Percentiles rank a stretch among this genome's conserved stretches.
Evolutionary conservation across 1,140 invertebrate genomes (phyloP).

Genomic region (Philotrypesis tridentata): DNA sequence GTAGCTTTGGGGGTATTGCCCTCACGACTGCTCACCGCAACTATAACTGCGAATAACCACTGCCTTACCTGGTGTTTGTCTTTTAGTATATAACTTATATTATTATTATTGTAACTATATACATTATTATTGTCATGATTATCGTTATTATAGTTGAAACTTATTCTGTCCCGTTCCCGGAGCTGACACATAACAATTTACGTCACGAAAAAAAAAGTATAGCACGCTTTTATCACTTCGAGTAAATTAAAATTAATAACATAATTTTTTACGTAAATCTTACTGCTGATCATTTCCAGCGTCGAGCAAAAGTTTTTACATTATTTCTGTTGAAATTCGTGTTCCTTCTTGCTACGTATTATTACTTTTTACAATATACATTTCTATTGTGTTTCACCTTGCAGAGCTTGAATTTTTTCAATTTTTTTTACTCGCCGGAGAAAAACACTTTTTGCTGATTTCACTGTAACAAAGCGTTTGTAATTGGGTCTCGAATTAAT

Average conservation of each 20-base stretch:
- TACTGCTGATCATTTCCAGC: not conserved
- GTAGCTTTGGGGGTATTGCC: slow-evolving; percentile 73
- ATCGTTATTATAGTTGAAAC: slow-evolving; percentile 41
- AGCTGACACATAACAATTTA: slow-evolving; percentile 39
- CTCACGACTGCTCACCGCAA: slow-evolving; percentile 75
- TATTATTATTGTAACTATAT: slow-evolving; percentile 44
- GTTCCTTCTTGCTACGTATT: slow-evolving; percentile 1
- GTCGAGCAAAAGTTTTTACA: not conserved
- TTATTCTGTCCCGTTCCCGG: slow-evolving; percentile 31
- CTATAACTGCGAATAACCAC: slow-evolving; percentile 75
- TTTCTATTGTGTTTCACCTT: slow-evolving; percentile 45
- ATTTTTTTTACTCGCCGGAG: not conserved
- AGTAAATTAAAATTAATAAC: slow-evolving; percentile 21
- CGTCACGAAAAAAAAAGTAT: slow-evolving; percentile 41
- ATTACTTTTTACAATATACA: not conserved
- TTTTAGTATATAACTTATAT: slow-evolving; percentile 66
- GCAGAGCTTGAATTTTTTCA: slow-evolving; percentile 22
- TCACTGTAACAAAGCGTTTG: slow-evolving; percentile 37
- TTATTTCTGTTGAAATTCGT: slow-evolving; percentile 2
- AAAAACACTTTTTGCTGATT: slow-evolving; percentile 39
- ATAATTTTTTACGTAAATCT: not conserved
- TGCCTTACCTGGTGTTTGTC: slow-evolving; percentile 74
- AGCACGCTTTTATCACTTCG: slow-evolving; percentile 50
- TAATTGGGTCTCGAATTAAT: slow-evolving; percentile 42
- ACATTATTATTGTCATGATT: slow-evolving; percentile 42